Percentiles rank a stretch among this genome's conserved stretches.
These are phyloP conservation scores for Euclidia mi DNA, from an alignment of 2,888 invertebrate species.

Conservation along the genomic window DNA sequence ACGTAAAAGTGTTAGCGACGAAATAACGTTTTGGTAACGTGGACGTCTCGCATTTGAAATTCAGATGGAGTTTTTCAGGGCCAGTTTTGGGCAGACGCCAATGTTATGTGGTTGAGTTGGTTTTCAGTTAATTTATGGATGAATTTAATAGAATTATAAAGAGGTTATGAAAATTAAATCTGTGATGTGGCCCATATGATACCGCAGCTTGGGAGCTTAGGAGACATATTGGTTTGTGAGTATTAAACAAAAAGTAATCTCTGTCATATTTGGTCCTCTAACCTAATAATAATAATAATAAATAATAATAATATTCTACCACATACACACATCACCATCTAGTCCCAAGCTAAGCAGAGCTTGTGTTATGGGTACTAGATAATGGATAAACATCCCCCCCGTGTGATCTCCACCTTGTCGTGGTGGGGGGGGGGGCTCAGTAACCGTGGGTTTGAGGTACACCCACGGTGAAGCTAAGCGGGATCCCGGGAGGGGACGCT, in stretches of 20 bases:
- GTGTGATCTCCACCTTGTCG: too few relatives aligned
- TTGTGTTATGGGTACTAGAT: too few relatives aligned
- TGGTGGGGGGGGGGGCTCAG: too few relatives aligned
- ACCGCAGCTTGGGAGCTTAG: constrained; percentile 14
- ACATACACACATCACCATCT: too few relatives aligned
- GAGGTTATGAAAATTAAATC: constrained; percentile 58
- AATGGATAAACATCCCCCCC: too few relatives aligned
- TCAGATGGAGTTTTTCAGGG: constrained; percentile 75
- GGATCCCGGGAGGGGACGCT: too few relatives aligned
- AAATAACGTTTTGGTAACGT: constrained; percentile 67
- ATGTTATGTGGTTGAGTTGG: constrained; percentile 72
- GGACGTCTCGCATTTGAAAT: constrained; percentile 73
- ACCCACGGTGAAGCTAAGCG: too few relatives aligned
- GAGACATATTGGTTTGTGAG: constrained; percentile 8
- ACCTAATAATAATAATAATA: too few relatives aligned
- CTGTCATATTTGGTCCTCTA: background rate
- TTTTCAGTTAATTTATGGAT: constrained; percentile 81
- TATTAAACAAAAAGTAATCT: background rate
- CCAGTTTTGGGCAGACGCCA: constrained; percentile 74
- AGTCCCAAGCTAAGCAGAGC: too few relatives aligned
- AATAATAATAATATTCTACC: too few relatives aligned
- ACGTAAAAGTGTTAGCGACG: constrained; percentile 45
- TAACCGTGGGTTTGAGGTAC: too few relatives aligned
- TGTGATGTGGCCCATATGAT: constrained; percentile 39
- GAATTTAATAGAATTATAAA: constrained; percentile 58